phyloP scores from a whole-genome alignment of 2,888 invertebrate species.

The Apocheima hispidaria region DNA sequence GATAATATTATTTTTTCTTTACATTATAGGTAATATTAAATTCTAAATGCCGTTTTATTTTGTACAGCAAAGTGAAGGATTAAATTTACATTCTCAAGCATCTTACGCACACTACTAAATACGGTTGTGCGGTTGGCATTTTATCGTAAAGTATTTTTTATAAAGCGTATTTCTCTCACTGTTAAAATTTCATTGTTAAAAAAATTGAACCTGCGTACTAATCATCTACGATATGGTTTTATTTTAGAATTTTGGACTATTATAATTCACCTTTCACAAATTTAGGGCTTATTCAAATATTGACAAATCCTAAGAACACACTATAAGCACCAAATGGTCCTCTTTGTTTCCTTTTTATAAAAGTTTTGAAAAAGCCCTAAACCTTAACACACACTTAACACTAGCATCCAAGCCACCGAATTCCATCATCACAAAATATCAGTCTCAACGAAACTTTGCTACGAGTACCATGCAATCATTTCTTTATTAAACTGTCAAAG shows the following conservation, averaged over 20 bases:
- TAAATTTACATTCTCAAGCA: constrained; percentile 37
- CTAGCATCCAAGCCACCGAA: constrained; percentile 58
- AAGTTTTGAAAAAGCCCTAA: constrained; percentile 51
- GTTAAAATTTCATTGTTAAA: constrained; percentile 61
- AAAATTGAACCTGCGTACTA: constrained; percentile 59
- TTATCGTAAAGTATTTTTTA: constrained; percentile 59
- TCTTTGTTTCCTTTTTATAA: constrained; percentile 47
- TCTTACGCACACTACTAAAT: constrained; percentile 48
- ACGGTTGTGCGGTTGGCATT: constrained; percentile 74
- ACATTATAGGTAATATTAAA: neutral
- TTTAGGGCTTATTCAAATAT: constrained; percentile 55
- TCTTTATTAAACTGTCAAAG: constrained; percentile 73
- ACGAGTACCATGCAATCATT: constrained; percentile 72
- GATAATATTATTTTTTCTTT: too few relatives aligned
- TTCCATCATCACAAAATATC: constrained; percentile 77
- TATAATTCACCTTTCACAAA: constrained; percentile 32
- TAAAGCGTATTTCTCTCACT: constrained; percentile 61
- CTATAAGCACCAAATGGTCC: constrained; percentile 50
- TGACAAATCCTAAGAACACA: constrained; percentile 48
- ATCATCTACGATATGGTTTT: constrained; percentile 73
- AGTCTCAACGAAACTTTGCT: constrained; percentile 74
- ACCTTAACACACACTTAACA: constrained; percentile 57
- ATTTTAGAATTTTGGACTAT: constrained; percentile 58
- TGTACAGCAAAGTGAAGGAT: constrained; percentile 28
- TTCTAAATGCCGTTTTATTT: constrained; percentile 19